Conservation (phyloP, 2,888 invertebrate genomes). For the Camptogramma bilineatum region DNA sequence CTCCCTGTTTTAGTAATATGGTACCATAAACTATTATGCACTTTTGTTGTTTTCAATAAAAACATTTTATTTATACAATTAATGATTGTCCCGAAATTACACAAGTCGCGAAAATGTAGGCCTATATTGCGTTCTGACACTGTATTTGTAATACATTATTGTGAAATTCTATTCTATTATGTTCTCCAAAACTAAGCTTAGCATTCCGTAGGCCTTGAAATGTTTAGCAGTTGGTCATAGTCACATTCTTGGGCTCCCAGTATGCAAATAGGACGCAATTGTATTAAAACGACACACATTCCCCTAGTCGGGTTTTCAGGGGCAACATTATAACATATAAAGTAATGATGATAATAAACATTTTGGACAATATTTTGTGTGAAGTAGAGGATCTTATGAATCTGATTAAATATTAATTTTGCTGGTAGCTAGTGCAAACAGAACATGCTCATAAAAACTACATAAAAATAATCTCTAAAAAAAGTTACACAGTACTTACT, state of each 20-base stretch:
- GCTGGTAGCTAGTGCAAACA: not conserved
- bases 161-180: not conserved
- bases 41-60: not conserved
- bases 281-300: slow-evolving; percentile 30
- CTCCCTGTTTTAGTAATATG: no score
- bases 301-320: slow-evolving; percentile 18
- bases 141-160: not conserved
- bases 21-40: not conserved
- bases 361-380: not conserved
- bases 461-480: not conserved
- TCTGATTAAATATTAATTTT: not conserved
- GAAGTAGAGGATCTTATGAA: not conserved
- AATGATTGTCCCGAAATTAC: not conserved
- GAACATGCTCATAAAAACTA: not conserved
- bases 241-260: slow-evolving; percentile 27
- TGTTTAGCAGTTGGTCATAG: slow-evolving; percentile 26
- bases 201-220: slow-evolving; percentile 15
- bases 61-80: not conserved
- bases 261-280: slow-evolving; percentile 32
- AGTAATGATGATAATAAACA: slow-evolving; percentile 1
- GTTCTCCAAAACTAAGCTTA: slow-evolving; percentile 8
- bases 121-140: not conserved
- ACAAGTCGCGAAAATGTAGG: not conserved
- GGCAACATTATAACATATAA: slow-evolving; percentile 10
- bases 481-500: slow-evolving; percentile 18